These are phyloP conservation scores for Clinocottus analis DNA, from an alignment of 2,113 vertebrate species.

Conservation along the genomic window DNA sequence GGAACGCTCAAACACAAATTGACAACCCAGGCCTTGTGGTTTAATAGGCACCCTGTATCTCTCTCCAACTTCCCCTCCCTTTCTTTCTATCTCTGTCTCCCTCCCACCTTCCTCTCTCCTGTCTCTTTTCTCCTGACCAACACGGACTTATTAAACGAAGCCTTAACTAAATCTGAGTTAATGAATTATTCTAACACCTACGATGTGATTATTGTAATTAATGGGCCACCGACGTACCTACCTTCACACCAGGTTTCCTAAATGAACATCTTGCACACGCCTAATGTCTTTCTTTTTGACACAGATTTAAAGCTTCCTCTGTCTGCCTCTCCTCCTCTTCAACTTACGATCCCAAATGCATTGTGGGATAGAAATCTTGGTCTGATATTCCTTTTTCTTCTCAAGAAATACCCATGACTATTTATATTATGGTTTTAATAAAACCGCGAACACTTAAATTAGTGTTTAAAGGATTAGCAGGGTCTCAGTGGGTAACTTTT, in stretches of 20 bases:
- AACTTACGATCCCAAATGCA: constrained; percentile 65
- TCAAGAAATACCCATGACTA: constrained; percentile 66
- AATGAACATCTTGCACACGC: constrained; percentile 77
- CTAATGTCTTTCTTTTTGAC: constrained; percentile 80
- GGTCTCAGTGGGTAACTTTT: constrained; percentile 41
- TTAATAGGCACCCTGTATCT: constrained; percentile 79
- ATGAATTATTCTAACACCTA: constrained; percentile 87
- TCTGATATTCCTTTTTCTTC: constrained; percentile 71
- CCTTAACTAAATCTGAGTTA: constrained; percentile 87
- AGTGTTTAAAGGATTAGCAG: constrained; percentile 52
- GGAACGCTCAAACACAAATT: constrained; percentile 85
- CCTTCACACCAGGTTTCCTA: constrained; percentile 78
- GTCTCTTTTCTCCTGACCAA: constrained; percentile 80
- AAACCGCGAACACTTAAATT: constrained; percentile 57
- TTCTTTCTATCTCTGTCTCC: constrained; percentile 51
- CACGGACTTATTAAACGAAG: constrained; percentile 82
- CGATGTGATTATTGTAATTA: constrained; percentile 86
- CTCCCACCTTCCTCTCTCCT: constrained; percentile 48
- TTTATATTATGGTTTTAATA: constrained; percentile 69
- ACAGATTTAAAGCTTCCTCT: constrained; percentile 77
- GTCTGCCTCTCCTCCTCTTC: constrained; percentile 44
- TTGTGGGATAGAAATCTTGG: constrained; percentile 73
- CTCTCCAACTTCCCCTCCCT: constrained; percentile 39
- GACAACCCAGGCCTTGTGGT: constrained; percentile 82
- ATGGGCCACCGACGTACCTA: constrained; percentile 77